Conservation (phyloP, 2,797 vertebrate genomes). For the Sphaeramia orbicularis region DNA sequence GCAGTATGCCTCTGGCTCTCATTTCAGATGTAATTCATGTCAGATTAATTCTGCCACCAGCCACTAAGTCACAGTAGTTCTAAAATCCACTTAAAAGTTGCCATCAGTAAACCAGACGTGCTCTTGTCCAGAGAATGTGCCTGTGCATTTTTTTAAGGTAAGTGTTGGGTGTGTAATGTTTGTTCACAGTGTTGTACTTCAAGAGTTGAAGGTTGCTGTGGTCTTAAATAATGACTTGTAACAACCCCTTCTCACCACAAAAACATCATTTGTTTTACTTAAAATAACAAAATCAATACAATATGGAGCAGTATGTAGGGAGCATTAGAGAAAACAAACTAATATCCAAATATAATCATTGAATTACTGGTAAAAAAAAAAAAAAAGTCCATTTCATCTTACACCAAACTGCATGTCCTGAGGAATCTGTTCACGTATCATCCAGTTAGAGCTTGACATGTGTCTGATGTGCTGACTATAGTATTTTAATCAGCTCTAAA, state of each 20-base stretch:
- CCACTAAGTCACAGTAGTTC: conserved; percentile 45
- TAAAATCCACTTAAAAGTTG: conserved; percentile 37
- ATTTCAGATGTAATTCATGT: conserved; percentile 51
- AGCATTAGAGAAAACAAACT: conserved; percentile 19
- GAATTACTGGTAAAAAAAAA: conserved; percentile 6
- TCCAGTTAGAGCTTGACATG: not conserved
- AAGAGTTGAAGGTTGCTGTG: conserved; percentile 7
- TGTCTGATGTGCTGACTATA: not conserved
- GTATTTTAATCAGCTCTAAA: not conserved
- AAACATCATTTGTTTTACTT: not conserved
- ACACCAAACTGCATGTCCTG: not conserved
- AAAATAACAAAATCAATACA: conserved; percentile 8
- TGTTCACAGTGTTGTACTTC: conserved; percentile 1
- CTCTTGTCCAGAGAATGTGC: conserved; percentile 32
- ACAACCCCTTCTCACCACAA: not conserved
- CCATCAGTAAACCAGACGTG: conserved; percentile 15
- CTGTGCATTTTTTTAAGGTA: conserved; percentile 38
- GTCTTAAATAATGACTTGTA: conserved; percentile 8
- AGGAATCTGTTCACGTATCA: not conserved
- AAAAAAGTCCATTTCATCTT: not conserved
- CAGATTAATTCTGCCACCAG: conserved; percentile 44
- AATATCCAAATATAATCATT: not conserved
- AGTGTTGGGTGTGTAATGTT: conserved; percentile 1
- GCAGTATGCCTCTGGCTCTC: conserved; percentile 25
- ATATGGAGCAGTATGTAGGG: not conserved